These are phyloP conservation scores for Rosalia funebris DNA, from an alignment of 2,888 invertebrate species.

Conservation along the genomic window DNA sequence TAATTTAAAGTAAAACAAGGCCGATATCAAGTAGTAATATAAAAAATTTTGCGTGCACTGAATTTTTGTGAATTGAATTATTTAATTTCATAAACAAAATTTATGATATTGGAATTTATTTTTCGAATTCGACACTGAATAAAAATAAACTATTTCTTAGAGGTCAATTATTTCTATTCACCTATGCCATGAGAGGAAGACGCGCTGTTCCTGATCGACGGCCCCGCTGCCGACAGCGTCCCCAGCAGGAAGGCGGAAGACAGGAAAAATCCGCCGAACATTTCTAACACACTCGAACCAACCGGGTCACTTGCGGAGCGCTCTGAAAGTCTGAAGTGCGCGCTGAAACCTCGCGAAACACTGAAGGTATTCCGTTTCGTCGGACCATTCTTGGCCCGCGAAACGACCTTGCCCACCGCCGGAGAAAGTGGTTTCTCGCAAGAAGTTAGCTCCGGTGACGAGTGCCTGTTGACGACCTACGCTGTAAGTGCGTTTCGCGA, in stretches of 20 bases:
- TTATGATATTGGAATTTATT: no score
- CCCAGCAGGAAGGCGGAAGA: conserved; percentile 43
- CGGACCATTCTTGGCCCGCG: conserved; percentile 41
- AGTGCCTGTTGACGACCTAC: conserved; percentile 22
- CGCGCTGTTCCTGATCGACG: conserved; percentile 42
- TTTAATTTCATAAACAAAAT: no score
- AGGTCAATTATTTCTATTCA: no score
- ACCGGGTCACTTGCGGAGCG: conserved; percentile 3
- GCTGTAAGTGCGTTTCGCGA: neutral
- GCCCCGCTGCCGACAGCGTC: conserved; percentile 46
- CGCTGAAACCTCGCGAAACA: conserved; percentile 29
- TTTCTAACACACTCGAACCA: conserved; percentile 6
- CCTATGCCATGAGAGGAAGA: conserved; percentile 31
- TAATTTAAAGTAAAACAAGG: no score
- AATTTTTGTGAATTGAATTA: no score
- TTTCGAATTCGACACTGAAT: no score
- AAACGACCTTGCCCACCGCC: conserved; percentile 50
- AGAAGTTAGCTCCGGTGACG: conserved; percentile 22
- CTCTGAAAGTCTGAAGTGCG: conserved; percentile 26
- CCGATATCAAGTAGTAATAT: no score
- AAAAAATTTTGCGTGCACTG: no score
- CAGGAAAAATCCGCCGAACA: conserved; percentile 38
- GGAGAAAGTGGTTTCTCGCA: conserved; percentile 52
- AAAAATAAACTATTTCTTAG: no score
- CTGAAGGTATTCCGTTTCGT: conserved; percentile 37